These are phyloP conservation scores for Philotrypesis tridentata DNA, from an alignment of 1,140 invertebrate species.

Conservation along the genomic window DNA sequence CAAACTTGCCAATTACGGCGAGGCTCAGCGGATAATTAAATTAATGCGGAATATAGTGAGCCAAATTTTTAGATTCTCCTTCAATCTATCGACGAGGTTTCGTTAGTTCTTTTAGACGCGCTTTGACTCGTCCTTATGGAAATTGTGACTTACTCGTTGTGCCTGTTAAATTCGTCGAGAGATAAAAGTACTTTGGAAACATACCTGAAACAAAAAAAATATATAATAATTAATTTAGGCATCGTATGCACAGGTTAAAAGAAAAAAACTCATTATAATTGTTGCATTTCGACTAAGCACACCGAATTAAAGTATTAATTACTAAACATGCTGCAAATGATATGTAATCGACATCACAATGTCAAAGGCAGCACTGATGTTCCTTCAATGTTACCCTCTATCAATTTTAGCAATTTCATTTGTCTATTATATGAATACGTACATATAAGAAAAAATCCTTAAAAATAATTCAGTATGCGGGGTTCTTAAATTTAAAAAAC, in stretches of 20 bases:
- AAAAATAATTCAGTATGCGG: too few relatives aligned
- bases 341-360: background rate
- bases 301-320: background rate
- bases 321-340: background rate
- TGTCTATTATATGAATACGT: too few relatives aligned
- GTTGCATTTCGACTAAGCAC: too few relatives aligned
- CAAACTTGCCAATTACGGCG: conserved; percentile 1
- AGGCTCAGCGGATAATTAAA: background rate
- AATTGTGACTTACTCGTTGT: background rate
- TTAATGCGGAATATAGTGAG: background rate
- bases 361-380: background rate
- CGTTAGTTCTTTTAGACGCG: too few relatives aligned
- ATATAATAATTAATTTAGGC: too few relatives aligned
- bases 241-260: too few relatives aligned
- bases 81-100: background rate
- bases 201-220: too few relatives aligned
- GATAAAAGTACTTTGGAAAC: too few relatives aligned
- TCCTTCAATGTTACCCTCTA: background rate
- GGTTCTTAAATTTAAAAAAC: too few relatives aligned
- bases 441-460: too few relatives aligned
- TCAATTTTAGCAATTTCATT: background rate
- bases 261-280: too few relatives aligned
- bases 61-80: background rate
- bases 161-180: too few relatives aligned
- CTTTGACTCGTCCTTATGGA: background rate